Evolutionary conservation across 1,140 invertebrate genomes (phyloP).

Genomic region (Dendroctonus valens): DNA sequence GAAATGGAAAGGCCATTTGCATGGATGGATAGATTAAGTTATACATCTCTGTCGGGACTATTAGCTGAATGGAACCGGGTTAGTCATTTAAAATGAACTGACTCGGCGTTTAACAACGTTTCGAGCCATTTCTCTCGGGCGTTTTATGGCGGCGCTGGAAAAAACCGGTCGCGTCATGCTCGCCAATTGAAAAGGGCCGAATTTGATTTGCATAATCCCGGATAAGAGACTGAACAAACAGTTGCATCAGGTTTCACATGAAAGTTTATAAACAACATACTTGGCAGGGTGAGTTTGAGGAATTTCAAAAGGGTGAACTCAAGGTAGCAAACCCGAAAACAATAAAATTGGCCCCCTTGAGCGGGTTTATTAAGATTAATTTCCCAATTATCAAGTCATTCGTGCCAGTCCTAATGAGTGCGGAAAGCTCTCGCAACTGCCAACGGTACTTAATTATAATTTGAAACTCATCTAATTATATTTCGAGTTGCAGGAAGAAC

Average conservation of each 20-base stretch:
- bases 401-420: constrained; percentile 4
- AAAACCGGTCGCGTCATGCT: background rate
- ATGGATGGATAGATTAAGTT: constrained; percentile 32
- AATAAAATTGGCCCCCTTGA: too few species aligned
- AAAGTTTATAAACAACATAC: too few species aligned
- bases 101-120: constrained; percentile 11
- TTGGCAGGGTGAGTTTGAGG: too few species aligned
- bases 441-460: constrained; percentile 17
- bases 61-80: constrained; percentile 18
- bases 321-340: too few species aligned
- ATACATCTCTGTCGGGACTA: constrained; percentile 29
- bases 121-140: constrained; percentile 1
- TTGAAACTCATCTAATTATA: constrained; percentile 19
- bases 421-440: constrained; percentile 11
- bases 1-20: constrained; percentile 36
- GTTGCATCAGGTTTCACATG: too few species aligned
- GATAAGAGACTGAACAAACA: too few species aligned
- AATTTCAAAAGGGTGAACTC: too few species aligned
- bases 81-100: constrained; percentile 17
- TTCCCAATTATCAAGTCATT: constrained; percentile 12
- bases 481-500: constrained; percentile 13
- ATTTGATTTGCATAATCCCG: too few species aligned
- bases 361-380: constrained; percentile 12
- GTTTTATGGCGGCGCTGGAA: constrained; percentile 1
- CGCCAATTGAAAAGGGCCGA: too few species aligned